These are phyloP conservation scores for Galerucella pusilla DNA, from an alignment of 2,888 invertebrate species.

Conservation along the genomic window DNA sequence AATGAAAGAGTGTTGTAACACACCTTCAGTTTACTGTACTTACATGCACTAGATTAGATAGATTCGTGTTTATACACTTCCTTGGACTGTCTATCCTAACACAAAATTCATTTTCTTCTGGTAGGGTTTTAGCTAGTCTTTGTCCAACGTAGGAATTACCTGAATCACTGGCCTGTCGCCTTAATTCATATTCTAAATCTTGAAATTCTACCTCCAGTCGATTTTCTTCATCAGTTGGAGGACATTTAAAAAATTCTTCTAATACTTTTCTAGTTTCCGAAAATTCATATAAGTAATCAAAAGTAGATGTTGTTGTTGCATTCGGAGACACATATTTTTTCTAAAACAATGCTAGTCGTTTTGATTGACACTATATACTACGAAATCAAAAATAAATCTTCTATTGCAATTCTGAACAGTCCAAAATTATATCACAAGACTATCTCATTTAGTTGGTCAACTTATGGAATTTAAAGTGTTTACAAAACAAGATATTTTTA, in stretches of 20 bases:
- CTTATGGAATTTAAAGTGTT: too few relatives aligned
- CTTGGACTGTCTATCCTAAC: constrained; percentile 70
- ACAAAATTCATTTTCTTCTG: constrained; percentile 63
- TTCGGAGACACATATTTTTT: constrained; percentile 50
- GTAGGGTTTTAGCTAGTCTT: constrained; percentile 73
- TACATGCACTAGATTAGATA: constrained; percentile 69
- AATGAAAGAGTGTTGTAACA: too few relatives aligned
- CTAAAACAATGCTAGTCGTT: constrained; percentile 31
- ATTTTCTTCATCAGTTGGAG: constrained; percentile 73
- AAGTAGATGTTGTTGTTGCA: constrained; percentile 70
- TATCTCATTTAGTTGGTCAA: too few relatives aligned
- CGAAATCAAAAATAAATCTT: background rate
- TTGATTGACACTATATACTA: constrained; percentile 2
- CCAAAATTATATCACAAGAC: too few relatives aligned
- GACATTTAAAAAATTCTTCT: constrained; percentile 91
- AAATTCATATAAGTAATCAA: constrained; percentile 91
- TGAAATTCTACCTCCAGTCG: constrained; percentile 69
- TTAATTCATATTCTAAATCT: constrained; percentile 82
- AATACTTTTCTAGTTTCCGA: constrained; percentile 92
- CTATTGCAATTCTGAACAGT: too few relatives aligned
- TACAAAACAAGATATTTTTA: too few relatives aligned
- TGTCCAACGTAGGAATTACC: constrained; percentile 84
- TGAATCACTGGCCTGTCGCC: constrained; percentile 72
- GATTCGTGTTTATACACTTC: constrained; percentile 69
- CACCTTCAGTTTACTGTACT: constrained; percentile 16